Base-by-base conservation (phyloP, 2,113 vertebrate species). In the Rhinichthys klamathensis region DNA sequence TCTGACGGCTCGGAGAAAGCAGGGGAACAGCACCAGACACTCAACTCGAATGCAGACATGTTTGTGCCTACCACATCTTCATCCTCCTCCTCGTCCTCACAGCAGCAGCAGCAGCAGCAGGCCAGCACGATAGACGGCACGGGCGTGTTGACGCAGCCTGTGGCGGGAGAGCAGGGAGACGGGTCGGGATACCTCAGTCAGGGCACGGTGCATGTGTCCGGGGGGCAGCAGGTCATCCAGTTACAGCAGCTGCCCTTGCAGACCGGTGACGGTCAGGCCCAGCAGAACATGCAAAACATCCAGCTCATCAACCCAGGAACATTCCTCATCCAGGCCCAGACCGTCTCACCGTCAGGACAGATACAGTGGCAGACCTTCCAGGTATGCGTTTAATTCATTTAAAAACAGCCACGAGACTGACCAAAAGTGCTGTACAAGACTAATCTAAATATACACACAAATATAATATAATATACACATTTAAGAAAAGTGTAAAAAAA, bases 341-440 rank as follows among this genome's bases (percentile, higher is more conserved):
- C 98, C 30, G 97, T 99, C 93, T 97, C 97, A 44, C 96, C 98
- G 54, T 97, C 97, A 77, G 98, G 98, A 90, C 98, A 99, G 94
- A 98, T 99, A 94, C 98, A 98, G 91, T 99, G 98, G 98, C 98
- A 99, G 91, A 99, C 98, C 60, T 99, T 99, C 95, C 98, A 99
- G 85, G 88, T 88, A 81, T n/a, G 67, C 2, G 30, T 30, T 30
- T 30, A 30, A 30, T 30, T 30, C 35, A 41, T 41, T 10, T 10
- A 41, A 9, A 10, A 41, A 41, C 41, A 9, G 41, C 8, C 41
- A 41, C 41, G 8, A 41, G 8, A 9, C 8, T 10, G 41, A 9
- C 41, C 41, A 41, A 41, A n/a, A 10, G 41, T 41, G 41, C 41
- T 41, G 8, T 41, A 41, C 8, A 41, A 41, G 41, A 41, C 9